Percentiles rank a stretch among this genome's conserved stretches.
Evolutionary conservation across 2,113 vertebrate species (phyloP).

Genomic region (Dicentrarchus labrax): DNA sequence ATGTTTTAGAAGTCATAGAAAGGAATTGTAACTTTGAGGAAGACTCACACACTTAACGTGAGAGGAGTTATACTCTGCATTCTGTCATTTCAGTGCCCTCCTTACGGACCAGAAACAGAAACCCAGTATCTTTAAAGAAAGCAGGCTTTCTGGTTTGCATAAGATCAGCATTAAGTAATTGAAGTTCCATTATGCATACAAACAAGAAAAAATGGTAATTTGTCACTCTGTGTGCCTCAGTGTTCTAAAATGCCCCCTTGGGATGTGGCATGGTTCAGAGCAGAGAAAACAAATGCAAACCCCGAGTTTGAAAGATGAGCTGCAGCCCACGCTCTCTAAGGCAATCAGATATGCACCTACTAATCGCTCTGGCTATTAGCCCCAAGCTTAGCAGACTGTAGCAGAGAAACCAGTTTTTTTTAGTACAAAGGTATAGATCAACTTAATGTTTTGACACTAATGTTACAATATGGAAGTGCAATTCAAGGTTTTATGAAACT

Average conservation of each 20-base stretch:
- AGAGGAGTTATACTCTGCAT: conserved; percentile 5
- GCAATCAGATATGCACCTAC: conserved; percentile 71
- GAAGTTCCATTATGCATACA: conserved; percentile 78
- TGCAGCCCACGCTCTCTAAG: conserved; percentile 60
- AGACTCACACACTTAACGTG: not conserved
- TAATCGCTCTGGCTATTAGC: conserved; percentile 72
- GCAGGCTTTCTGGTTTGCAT: conserved; percentile 65
- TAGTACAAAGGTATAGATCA: conserved; percentile 27
- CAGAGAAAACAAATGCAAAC: conserved; percentile 69
- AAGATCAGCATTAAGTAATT: conserved; percentile 77
- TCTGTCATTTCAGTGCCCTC: conserved; percentile 42
- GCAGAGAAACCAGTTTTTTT: conserved; percentile 43
- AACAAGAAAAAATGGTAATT: conserved; percentile 82
- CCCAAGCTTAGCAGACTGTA: conserved; percentile 48
- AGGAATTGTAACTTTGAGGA: not conserved
- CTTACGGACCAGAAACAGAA: conserved; percentile 41
- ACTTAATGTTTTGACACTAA: conserved; percentile 41
- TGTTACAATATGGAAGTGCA: conserved; percentile 9
- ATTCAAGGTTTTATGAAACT: not conserved
- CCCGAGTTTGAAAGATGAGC: conserved; percentile 75
- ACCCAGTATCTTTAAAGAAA: conserved; percentile 46
- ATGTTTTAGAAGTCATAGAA: conserved; percentile 2
- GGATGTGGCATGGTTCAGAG: conserved; percentile 77
- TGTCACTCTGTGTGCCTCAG: conserved; percentile 76
- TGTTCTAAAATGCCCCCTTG: conserved; percentile 79